phyloP scores from a whole-genome alignment of 2,888 invertebrate species.

The Pollenia angustigena region DNA sequence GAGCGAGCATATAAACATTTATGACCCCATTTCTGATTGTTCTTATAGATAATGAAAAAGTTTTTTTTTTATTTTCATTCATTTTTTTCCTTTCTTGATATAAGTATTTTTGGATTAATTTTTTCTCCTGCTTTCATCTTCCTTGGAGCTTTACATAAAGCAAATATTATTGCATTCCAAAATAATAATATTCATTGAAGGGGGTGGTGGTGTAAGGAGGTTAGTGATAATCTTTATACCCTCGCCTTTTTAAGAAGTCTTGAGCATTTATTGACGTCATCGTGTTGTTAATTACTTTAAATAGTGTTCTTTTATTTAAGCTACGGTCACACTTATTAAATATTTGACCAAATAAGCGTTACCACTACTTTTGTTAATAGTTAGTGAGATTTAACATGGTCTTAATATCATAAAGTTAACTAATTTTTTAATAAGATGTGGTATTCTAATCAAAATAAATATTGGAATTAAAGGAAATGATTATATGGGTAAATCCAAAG shows the following conservation, averaged over 20 bases:
- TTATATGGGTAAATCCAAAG: no score
- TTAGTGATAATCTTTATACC: not conserved
- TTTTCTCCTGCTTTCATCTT: not conserved
- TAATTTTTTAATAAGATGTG: no score
- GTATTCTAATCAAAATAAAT: no score
- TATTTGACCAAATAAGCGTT: no score
- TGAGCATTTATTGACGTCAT: conserved; percentile 60
- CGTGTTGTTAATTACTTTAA: conserved; percentile 8
- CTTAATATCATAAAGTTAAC: no score
- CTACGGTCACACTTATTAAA: no score
- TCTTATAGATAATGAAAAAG: conserved; percentile 67
- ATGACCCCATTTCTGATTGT: conserved; percentile 67
- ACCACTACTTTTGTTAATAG: no score
- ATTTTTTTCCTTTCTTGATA: conserved; percentile 5
- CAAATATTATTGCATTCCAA: conserved; percentile 47
- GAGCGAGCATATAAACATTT: conserved; percentile 65
- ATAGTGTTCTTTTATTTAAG: not conserved
- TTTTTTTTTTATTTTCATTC: conserved; percentile 28
- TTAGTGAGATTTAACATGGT: no score
- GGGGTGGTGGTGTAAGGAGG: not conserved
- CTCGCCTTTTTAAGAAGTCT: not conserved
- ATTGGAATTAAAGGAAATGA: no score
- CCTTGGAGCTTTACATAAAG: conserved; percentile 14
- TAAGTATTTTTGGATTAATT: not conserved
- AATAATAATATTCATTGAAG: not conserved